These are phyloP conservation scores for Hesperia comma DNA, from an alignment of 2,888 invertebrate species.

Conservation along the genomic window DNA sequence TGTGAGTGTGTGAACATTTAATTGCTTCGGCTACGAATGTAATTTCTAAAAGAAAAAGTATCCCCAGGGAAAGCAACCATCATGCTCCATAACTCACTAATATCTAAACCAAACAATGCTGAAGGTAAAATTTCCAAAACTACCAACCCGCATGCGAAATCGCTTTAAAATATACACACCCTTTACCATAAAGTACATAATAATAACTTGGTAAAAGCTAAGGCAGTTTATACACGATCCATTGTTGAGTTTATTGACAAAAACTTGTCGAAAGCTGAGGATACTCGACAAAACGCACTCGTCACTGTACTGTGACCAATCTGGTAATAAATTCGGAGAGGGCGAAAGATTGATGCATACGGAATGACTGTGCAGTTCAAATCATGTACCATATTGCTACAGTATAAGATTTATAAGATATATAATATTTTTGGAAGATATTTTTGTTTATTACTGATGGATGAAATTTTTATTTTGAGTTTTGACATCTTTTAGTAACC, in stretches of 20 bases:
- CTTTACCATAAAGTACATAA: constrained; percentile 51
- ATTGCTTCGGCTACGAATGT: too few relatives aligned
- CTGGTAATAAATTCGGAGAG: constrained; percentile 57
- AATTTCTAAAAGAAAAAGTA: too few relatives aligned
- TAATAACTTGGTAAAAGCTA: constrained; percentile 57
- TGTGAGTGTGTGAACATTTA: too few relatives aligned
- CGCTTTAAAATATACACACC: constrained; percentile 54
- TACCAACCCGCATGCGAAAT: constrained; percentile 32
- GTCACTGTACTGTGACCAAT: constrained; percentile 66
- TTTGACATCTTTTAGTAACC: too few relatives aligned
- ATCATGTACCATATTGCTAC: not conserved
- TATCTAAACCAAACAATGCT: not conserved
- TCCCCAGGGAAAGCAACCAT: too few relatives aligned
- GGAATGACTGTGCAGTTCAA: constrained; percentile 62
- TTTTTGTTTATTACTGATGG: too few relatives aligned
- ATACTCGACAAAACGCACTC: constrained; percentile 43
- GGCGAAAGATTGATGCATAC: constrained; percentile 54
- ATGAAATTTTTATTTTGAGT: too few relatives aligned
- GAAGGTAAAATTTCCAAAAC: not conserved
- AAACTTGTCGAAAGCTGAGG: constrained; percentile 50
- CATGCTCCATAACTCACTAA: not conserved
- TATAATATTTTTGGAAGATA: not conserved
- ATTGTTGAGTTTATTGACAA: constrained; percentile 58
- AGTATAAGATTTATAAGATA: not conserved
- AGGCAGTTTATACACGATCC: constrained; percentile 55